These are phyloP conservation scores for Intellagama lesueurii DNA, from an alignment of 2,797 vertebrate species.

Conservation along the genomic window DNA sequence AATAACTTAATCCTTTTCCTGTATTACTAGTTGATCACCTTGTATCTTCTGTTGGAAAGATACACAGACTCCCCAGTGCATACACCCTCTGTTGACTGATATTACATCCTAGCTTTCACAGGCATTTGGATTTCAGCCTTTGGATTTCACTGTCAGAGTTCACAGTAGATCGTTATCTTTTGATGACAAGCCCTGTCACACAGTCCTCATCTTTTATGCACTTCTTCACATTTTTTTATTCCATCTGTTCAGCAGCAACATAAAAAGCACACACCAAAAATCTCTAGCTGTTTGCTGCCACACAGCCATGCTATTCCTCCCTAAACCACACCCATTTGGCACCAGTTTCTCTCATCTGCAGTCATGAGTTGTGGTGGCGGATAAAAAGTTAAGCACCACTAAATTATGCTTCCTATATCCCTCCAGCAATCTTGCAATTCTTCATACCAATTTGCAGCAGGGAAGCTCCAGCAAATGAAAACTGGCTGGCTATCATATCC, in stretches of 20 bases:
- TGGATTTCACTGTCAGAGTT: conserved; percentile 30
- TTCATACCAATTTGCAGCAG: conserved; percentile 6
- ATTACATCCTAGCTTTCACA: neutral
- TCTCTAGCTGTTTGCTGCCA: neutral
- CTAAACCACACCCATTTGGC: conserved; percentile 25
- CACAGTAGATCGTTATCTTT: conserved; percentile 39
- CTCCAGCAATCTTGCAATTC: neutral
- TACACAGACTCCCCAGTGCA: conserved; percentile 20
- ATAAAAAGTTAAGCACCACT: neutral
- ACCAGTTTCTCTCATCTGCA: conserved; percentile 3
- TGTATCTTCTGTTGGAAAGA: neutral
- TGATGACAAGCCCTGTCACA: neutral
- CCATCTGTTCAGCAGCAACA: conserved; percentile 21
- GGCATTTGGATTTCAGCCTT: conserved; percentile 32
- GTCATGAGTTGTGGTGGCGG: neutral
- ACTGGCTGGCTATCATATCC: neutral
- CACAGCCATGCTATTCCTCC: neutral
- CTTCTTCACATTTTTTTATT: conserved; percentile 11
- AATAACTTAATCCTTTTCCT: conserved; percentile 35
- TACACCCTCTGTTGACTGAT: neutral
- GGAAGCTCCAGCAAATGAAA: conserved; percentile 1
- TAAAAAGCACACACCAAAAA: neutral
- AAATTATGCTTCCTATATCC: neutral
- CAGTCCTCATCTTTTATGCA: neutral
- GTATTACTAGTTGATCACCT: neutral